These are phyloP conservation scores for Gymnorhina tibicen DNA, from an alignment of 2,113 vertebrate genomes.

Conservation along the genomic window DNA sequence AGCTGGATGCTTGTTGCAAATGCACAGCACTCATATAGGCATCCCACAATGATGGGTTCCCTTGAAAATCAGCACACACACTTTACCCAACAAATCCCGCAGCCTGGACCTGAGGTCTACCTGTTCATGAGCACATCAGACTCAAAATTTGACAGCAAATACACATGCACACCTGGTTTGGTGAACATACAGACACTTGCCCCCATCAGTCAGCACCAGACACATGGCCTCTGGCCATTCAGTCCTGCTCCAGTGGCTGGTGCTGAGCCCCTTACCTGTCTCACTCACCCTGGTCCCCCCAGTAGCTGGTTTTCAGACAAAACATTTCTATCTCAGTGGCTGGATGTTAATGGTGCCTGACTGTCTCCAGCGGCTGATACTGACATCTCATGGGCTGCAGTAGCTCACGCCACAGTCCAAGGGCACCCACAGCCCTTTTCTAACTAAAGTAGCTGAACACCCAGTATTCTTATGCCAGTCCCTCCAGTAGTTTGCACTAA, in stretches of 20 bases:
- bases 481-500: not conserved
- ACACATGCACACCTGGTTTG: not conserved
- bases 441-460: not conserved
- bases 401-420: not conserved
- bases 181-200: not conserved
- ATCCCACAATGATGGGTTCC: rapidly evolving
- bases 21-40: rapidly evolving
- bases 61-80: not conserved
- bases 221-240: rapidly evolving
- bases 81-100: not conserved
- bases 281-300: not conserved
- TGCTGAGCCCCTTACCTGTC: not conserved
- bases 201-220: not conserved
- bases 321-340: rapidly evolving
- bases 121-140: not conserved
- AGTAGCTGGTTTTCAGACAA: not conserved
- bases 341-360: rapidly evolving
- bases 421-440: rapidly evolving
- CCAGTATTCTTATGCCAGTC: not conserved
- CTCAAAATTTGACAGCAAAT: not conserved
- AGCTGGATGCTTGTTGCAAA: not conserved
- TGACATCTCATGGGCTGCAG: not conserved
- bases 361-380: not conserved
- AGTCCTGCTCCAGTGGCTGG: not conserved
- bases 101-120: rapidly evolving